Evolutionary conservation across 1,140 invertebrate species (phyloP), one percentile per base, ranked within the genome.

Genomic region (Ganaspis sp.): DNA sequence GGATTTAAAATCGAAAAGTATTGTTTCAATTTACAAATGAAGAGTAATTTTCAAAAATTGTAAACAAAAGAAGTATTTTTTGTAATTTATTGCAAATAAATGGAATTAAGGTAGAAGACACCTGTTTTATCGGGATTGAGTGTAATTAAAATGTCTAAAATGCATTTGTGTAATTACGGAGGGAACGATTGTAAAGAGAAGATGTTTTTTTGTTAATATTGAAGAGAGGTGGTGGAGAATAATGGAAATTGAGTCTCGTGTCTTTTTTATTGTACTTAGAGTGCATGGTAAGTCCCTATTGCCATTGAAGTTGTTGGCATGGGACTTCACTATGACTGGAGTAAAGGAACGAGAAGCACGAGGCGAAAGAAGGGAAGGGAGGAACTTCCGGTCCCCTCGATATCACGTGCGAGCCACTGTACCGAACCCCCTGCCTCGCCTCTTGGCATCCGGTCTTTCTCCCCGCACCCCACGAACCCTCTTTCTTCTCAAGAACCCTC

Each of bases 371-470:
- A 17, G 45, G 79, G 69, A 75, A 81, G 76, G 78, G 86, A 87
- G 83, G 81, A 49, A 77, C 85, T 90, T 90, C 90, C 89, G 90
- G 89, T 90, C 88, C 82, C 80, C 85, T 90, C 86, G 86, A 88
- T 90, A 90, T 91, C 89, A 90, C 90, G 90, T 90, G 89, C 89
- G 88, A 89, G 89, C 85, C 86, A 86, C 86, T 83, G 87, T 88
- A 83, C 77, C 75, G 80, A 81, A 77, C 83, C 83, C 58, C 84
- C 81, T 78, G 82, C 84, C 83, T 84, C 80, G 73, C 84, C 86
- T 83, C 82, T 78, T 80, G 73, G 78, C 85, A 84, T 86, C 86
- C 85, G 84, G 85, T 85, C 75, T 81, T 74, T 3, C n/a, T 69
- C 70, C 69, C 45, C 74, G 26, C 72, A 69, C 69, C 73, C 74